phyloP scores from a whole-genome alignment of 2,113 vertebrate species.

The Saguinus midas region DNA sequence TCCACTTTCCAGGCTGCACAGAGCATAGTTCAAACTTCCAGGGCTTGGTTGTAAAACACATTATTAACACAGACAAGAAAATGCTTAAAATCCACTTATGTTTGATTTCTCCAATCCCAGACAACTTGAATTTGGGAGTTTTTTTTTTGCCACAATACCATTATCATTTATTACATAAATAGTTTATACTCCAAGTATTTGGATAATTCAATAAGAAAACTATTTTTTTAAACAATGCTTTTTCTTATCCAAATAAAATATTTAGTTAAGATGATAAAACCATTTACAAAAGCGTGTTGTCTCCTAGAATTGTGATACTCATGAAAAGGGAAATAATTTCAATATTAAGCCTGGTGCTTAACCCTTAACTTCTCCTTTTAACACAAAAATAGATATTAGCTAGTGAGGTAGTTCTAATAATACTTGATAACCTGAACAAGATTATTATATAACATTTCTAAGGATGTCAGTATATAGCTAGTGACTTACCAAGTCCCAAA shows the following conservation, averaged over 20 bases:
- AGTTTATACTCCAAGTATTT: slow-evolving; percentile 29
- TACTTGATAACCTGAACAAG: not conserved
- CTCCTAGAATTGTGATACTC: not conserved
- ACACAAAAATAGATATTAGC: not conserved
- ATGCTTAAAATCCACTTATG: not conserved
- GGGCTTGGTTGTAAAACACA: not conserved
- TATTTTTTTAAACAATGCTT: not conserved
- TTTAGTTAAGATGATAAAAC: slow-evolving; percentile 46
- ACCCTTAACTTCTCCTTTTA: slow-evolving; percentile 4
- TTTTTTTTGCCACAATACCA: not conserved
- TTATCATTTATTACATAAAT: not conserved
- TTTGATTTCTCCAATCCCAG: not conserved
- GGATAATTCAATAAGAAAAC: slow-evolving; percentile 31
- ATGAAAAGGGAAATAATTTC: not conserved
- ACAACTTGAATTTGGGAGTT: not conserved
- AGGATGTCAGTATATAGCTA: not conserved
- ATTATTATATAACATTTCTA: slow-evolving; percentile 47
- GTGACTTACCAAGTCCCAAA: not conserved
- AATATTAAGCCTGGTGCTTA: not conserved
- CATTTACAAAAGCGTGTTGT: not conserved
- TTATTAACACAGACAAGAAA: not conserved
- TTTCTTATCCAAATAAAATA: slow-evolving; percentile 61
- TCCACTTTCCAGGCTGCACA: not conserved
- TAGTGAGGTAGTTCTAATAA: slow-evolving; percentile 15
- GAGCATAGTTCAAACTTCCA: not conserved